phyloP scores from a whole-genome alignment of 2,113 vertebrate genomes.

The Cavia porcellus region DNA sequence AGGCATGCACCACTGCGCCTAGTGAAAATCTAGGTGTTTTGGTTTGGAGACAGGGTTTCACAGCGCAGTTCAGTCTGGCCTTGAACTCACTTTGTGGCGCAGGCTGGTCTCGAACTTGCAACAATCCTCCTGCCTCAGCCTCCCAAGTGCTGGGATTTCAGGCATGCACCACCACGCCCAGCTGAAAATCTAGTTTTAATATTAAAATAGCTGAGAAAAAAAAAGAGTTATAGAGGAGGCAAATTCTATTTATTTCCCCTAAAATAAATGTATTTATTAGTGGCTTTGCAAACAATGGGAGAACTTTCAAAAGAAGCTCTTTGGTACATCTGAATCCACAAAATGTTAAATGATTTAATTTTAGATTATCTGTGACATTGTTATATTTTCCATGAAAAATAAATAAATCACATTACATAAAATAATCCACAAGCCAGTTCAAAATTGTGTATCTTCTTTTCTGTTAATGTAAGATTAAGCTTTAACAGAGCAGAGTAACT shows the following conservation, averaged over 20 bases:
- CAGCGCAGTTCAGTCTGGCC: no score
- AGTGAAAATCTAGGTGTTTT: background rate
- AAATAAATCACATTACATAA: background rate
- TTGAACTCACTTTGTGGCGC: no score
- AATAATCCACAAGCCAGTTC: background rate
- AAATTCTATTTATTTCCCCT: conserved; percentile 35
- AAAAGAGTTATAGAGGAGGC: background rate
- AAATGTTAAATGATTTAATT: conserved; percentile 3
- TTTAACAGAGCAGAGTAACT: background rate
- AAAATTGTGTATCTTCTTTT: conserved; percentile 32
- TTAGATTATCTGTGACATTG: background rate
- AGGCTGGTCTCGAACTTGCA: no score
- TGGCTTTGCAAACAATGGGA: conserved; percentile 6
- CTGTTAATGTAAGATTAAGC: conserved; percentile 7
- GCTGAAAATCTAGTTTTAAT: background rate
- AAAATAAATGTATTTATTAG: conserved; percentile 8
- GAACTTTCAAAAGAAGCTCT: background rate
- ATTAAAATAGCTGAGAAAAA: background rate
- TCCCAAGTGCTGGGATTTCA: no score
- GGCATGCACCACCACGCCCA: no score
- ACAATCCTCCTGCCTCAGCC: no score
- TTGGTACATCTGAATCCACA: conserved; percentile 25
- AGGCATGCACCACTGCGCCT: no score
- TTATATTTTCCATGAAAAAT: conserved; percentile 5
- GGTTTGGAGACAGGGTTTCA: no score